A percentile compares a stretch with the other conserved stretches of the same genome.
Evolutionary conservation across 2,888 invertebrate species (phyloP).

Genomic region (Suillia variegata): DNA sequence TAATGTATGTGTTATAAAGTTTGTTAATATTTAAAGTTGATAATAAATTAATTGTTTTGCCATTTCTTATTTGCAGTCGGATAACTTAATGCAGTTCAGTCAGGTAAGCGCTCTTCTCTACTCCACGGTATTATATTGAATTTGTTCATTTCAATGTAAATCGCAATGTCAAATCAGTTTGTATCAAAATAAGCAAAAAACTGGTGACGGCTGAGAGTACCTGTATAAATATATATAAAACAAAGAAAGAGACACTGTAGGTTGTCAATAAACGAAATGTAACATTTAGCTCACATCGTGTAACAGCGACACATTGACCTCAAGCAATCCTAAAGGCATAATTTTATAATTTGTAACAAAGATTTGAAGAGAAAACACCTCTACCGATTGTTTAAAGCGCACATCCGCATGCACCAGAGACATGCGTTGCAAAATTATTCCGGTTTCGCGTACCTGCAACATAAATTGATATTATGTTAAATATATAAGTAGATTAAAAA

Average conservation of each 20-base stretch:
- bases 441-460: constrained; percentile 38
- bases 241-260: constrained; percentile 4
- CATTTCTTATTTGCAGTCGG: constrained; percentile 42
- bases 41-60: not conserved
- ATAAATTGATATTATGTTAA: not conserved
- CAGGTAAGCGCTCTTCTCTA: constrained; percentile 48
- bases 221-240: constrained; percentile 30
- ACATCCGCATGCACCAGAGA: constrained; percentile 42
- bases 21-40: not conserved
- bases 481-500: not conserved
- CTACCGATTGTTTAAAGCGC: constrained; percentile 46
- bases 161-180: constrained; percentile 53
- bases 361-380: constrained; percentile 47
- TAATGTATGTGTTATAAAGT: constrained; percentile 36
- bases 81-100: constrained; percentile 53
- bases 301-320: constrained; percentile 45
- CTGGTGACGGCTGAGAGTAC: constrained; percentile 50
- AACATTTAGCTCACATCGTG: constrained; percentile 40
- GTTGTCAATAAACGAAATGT: too few relatives aligned
- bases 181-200: constrained; percentile 55
- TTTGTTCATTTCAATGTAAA: constrained; percentile 44
- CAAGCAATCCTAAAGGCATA: constrained; percentile 48
- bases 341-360: constrained; percentile 43
- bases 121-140: constrained; percentile 8
- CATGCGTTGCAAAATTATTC: constrained; percentile 44